Percentiles rank a stretch among this genome's conserved stretches.
Evolutionary conservation across 2,113 vertebrate genomes (phyloP).

Genomic region (Columba livia): DNA sequence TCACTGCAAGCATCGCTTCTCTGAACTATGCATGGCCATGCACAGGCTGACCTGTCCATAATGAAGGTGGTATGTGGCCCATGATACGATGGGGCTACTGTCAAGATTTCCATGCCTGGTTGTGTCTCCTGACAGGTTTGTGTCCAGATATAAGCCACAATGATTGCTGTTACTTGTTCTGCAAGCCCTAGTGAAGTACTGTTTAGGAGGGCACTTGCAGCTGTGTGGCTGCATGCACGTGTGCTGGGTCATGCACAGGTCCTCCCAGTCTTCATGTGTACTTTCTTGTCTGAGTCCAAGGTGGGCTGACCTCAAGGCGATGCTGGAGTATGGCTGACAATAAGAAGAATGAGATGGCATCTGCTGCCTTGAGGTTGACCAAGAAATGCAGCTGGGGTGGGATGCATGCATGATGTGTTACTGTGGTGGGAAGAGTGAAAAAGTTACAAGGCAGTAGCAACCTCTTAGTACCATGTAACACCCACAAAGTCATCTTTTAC

Average conservation of each 20-base stretch:
- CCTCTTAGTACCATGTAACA: not conserved
- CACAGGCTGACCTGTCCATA: not conserved
- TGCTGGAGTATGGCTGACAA: not conserved
- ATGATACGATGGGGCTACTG: accelerated
- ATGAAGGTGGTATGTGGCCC: accelerated
- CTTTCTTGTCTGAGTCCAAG: not conserved
- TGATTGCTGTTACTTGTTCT: not conserved
- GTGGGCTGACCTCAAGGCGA: not conserved
- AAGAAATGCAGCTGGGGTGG: not conserved
- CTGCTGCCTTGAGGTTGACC: not conserved
- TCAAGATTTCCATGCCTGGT: not conserved
- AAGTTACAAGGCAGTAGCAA: not conserved
- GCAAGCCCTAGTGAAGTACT: not conserved
- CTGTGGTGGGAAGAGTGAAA: not conserved
- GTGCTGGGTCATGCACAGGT: not conserved
- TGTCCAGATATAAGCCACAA: not conserved
- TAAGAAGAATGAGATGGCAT: not conserved
- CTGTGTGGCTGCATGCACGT: not conserved
- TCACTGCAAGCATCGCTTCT: not conserved
- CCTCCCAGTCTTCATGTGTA: not conserved
- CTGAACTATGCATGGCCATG: not conserved
- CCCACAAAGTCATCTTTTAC: not conserved
- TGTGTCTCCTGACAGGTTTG: not conserved
- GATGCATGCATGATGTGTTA: not conserved
- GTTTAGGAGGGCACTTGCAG: not conserved